Evolutionary conservation across 2,113 vertebrate species (phyloP).

Genomic region (Glaucidium brasilianum): DNA sequence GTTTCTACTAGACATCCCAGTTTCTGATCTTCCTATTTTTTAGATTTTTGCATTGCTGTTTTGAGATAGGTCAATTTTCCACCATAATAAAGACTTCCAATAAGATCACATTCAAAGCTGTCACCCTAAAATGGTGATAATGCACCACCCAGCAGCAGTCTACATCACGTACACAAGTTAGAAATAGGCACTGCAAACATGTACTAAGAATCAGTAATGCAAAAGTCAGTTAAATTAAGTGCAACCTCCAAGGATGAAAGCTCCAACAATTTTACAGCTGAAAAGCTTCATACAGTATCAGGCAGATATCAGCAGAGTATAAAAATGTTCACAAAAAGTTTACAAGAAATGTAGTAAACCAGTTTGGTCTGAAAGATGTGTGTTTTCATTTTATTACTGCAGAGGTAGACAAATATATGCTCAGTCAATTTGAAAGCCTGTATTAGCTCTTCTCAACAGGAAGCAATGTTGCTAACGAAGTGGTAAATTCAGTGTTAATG

Average conservation of each 20-base stretch:
- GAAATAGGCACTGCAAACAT: conserved; percentile 81
- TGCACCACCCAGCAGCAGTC: conserved; percentile 84
- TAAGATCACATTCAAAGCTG: conserved; percentile 86
- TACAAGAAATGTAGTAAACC: not conserved
- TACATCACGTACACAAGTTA: conserved; percentile 75
- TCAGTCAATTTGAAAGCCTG: conserved; percentile 82
- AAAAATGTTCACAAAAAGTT: not conserved
- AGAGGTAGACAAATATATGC: conserved; percentile 76
- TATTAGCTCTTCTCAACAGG: conserved; percentile 93
- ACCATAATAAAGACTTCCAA: conserved; percentile 83
- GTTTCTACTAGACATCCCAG: not conserved
- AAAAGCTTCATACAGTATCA: not conserved
- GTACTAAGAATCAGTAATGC: conserved; percentile 17
- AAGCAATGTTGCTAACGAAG: conserved; percentile 97
- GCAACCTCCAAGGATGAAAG: not conserved
- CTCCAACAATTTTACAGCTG: not conserved
- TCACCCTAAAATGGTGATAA: conserved; percentile 92
- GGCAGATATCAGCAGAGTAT: not conserved
- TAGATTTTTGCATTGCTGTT: conserved; percentile 71
- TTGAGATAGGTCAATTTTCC: conserved; percentile 80
- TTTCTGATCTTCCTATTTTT: conserved; percentile 30
- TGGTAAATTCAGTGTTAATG: conserved; percentile 99
- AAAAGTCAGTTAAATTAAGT: conserved; percentile 49
- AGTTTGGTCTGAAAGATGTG: conserved; percentile 7
- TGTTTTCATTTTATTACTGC: conserved; percentile 56